Percentiles rank a stretch among this genome's conserved stretches.
phyloP scores from a whole-genome alignment of 2,797 vertebrate genomes.

The Podarcis siculus region DNA sequence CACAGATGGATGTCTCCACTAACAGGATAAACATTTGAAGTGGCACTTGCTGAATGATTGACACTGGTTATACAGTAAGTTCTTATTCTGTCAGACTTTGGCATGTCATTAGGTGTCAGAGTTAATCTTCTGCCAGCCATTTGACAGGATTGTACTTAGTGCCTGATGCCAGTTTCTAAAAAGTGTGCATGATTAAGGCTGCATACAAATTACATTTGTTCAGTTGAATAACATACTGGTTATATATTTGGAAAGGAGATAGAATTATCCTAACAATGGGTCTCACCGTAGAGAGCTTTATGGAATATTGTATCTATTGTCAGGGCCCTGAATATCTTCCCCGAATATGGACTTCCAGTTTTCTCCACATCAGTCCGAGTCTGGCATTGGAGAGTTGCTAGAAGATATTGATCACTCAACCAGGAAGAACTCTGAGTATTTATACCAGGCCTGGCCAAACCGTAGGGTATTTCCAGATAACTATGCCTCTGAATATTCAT shows the following conservation, averaged over 20 bases:
- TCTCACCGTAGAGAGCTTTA: neutral
- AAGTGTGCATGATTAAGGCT: constrained; percentile 66
- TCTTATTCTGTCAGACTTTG: constrained; percentile 73
- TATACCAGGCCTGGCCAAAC: neutral
- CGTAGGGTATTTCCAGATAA: too few species aligned
- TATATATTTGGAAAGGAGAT: neutral
- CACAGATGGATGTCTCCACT: constrained; percentile 62
- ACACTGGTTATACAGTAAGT: constrained; percentile 64
- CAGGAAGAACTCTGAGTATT: neutral
- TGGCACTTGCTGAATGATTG: constrained; percentile 72
- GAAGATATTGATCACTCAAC: neutral
- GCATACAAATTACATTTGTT: constrained; percentile 69
- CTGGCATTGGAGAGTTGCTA: neutral
- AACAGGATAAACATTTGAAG: constrained; percentile 71
- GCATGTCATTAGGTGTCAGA: constrained; percentile 73
- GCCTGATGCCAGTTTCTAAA: constrained; percentile 64
- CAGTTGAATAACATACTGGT: constrained; percentile 64
- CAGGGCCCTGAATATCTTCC: neutral
- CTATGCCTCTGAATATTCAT: neutral
- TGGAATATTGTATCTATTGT: too few species aligned
- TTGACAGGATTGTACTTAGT: constrained; percentile 69
- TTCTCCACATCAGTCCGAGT: neutral
- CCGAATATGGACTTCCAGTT: neutral
- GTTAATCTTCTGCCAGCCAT: constrained; percentile 75
- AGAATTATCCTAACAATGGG: constrained; percentile 20